These are phyloP conservation scores for Siderastrea siderea DNA, from an alignment of 92 coral and sea anemone species.

Conservation along the genomic window DNA sequence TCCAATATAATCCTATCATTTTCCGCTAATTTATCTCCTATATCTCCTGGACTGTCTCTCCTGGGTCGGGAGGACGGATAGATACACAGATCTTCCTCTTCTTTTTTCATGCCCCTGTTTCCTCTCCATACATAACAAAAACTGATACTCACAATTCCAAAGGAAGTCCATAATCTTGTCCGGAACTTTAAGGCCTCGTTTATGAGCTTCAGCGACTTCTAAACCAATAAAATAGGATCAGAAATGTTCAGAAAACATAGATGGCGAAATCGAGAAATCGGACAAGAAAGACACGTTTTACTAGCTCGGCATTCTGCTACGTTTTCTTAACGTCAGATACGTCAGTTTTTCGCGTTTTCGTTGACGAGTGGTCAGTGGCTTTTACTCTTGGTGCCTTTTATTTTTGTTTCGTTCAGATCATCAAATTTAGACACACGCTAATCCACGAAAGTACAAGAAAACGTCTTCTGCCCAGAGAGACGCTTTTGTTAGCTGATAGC, in stretches of 20 bases:
- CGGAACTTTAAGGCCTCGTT: constrained; percentile 44
- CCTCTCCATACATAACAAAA: neutral
- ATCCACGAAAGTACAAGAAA: neutral
- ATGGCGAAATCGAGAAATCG: neutral
- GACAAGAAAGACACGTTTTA: neutral
- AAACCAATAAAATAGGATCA: neutral
- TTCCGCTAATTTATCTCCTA: neutral
- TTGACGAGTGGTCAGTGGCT: no score
- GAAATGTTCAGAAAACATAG: neutral
- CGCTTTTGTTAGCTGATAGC: neutral
- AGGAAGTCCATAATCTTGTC: constrained; percentile 31
- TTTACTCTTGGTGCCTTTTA: no score
- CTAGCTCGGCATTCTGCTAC: neutral
- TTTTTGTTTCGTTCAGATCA: neutral
- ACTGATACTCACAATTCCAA: constrained; percentile 30
- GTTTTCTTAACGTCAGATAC: neutral
- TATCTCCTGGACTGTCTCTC: no score
- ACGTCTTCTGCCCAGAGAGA: neutral
- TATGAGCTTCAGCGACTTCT: constrained; percentile 35
- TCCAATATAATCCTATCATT: neutral
- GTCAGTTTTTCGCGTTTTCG: no score
- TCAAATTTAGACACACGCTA: neutral
- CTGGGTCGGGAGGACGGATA: no score
- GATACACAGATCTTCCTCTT: no score
- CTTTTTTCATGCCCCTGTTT: neutral